Conservation (phyloP, 1,140 invertebrate genomes). For the Holcopasites calliopsidis region DNA sequence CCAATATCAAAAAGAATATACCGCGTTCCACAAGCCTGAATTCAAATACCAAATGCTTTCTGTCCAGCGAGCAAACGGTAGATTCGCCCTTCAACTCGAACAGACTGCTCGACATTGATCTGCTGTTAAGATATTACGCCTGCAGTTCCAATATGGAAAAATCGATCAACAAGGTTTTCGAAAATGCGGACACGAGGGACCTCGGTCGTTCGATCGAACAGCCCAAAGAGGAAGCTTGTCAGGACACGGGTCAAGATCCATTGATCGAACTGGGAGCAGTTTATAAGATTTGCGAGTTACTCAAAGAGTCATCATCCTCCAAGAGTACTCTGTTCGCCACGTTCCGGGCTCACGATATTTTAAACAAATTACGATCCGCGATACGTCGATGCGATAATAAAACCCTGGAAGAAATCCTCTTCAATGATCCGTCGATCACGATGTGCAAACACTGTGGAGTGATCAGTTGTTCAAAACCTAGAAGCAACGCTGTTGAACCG, state of each 20-base stretch:
- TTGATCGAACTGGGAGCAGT: constrained; percentile 55
- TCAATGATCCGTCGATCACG: constrained; percentile 41
- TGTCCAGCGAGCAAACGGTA: background rate
- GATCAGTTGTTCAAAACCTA: constrained; percentile 32
- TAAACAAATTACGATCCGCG: constrained; percentile 33
- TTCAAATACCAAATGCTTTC: background rate
- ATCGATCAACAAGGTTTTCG: constrained; percentile 13
- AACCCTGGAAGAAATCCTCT: constrained; percentile 37
- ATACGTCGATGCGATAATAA: constrained; percentile 17
- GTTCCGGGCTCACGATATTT: constrained; percentile 26
- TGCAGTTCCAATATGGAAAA: constrained; percentile 16
- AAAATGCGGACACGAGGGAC: background rate
- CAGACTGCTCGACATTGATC: background rate
- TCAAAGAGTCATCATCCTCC: constrained; percentile 28
- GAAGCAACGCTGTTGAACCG: background rate
- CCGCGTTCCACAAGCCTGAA: background rate
- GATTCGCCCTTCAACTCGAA: background rate
- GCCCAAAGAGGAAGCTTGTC: too few relatives aligned
- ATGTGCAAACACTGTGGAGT: constrained; percentile 59
- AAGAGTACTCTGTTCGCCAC: constrained; percentile 19
- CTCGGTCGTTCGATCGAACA: background rate
- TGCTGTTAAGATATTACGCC: constrained; percentile 5
- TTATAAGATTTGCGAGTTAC: constrained; percentile 36
- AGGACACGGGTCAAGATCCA: background rate
- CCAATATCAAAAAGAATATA: background rate